These are phyloP conservation scores for Antheraea pernyi DNA, from an alignment of 1,140 invertebrate species.

Conservation along the genomic window DNA sequence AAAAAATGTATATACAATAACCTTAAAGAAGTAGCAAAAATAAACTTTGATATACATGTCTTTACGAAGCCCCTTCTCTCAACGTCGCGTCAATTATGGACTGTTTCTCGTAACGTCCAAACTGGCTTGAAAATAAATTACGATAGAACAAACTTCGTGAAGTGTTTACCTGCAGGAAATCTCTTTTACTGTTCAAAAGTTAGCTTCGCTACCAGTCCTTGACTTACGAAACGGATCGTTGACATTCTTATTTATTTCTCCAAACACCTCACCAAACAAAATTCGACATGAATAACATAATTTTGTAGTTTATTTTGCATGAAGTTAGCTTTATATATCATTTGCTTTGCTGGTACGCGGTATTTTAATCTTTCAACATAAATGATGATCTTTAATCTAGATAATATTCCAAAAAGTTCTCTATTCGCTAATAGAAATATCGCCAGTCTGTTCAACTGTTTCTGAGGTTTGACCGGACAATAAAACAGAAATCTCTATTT, in stretches of 20 bases:
- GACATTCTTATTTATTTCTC: neutral
- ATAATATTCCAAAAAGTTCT: too few relatives aligned
- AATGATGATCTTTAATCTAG: too few relatives aligned
- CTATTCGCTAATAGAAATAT: too few relatives aligned
- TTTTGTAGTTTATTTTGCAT: too few relatives aligned
- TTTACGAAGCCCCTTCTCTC: neutral
- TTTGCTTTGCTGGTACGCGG: too few relatives aligned
- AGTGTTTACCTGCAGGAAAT: neutral
- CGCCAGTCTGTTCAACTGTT: too few relatives aligned
- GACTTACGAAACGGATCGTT: neutral
- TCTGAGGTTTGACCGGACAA: too few relatives aligned
- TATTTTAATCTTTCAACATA: too few relatives aligned
- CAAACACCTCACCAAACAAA: neutral
- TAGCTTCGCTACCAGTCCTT: neutral
- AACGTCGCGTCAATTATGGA: neutral
- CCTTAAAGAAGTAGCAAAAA: slow-evolving; percentile 10
- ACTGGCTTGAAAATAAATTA: neutral
- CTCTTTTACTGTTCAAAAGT: slow-evolving; percentile 1
- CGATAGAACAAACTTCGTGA: neutral
- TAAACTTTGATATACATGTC: neutral
- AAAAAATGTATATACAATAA: neutral
- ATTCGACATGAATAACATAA: neutral
- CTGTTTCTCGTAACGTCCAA: neutral
- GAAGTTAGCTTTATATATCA: too few relatives aligned
- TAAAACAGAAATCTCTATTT: too few relatives aligned